A percentile compares a stretch with the other conserved stretches of the same genome.
phyloP scores from a whole-genome alignment of 2,888 invertebrate genomes.

The Micoletzkya japonica region DNA sequence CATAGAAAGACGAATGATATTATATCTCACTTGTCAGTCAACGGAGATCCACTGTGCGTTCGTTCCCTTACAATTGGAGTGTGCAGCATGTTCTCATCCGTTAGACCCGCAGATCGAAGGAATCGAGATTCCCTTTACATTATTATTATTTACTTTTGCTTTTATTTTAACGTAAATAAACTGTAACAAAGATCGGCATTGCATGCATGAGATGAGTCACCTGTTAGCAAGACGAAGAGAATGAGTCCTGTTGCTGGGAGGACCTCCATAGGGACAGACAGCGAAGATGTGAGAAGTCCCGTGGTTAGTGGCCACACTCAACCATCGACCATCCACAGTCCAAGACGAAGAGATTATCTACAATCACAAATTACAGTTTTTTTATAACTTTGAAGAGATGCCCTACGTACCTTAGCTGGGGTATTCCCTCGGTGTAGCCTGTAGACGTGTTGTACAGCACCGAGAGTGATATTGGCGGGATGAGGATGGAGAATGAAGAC shows the following conservation, averaged over 20 bases:
- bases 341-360: conserved; percentile 82
- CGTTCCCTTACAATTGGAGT: not conserved
- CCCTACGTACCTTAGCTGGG: conserved; percentile 78
- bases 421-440: conserved; percentile 92
- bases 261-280: conserved; percentile 82
- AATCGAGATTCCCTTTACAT: conserved; percentile 70
- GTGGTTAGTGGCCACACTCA: conserved; percentile 84
- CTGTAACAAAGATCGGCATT: too few relatives aligned
- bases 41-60: conserved; percentile 27
- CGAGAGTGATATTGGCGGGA: conserved; percentile 79
- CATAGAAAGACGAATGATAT: not conserved
- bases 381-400: not conserved
- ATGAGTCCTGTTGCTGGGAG: conserved; percentile 87
- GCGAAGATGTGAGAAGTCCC: conserved; percentile 98
- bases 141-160: too few relatives aligned
- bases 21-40: conserved; percentile 14
- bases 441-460: conserved; percentile 82
- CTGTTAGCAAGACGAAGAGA: conserved; percentile 92
- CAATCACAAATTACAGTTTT: conserved; percentile 30
- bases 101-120: conserved; percentile 91
- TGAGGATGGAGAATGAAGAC: conserved; percentile 91
- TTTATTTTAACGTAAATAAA: too few relatives aligned
- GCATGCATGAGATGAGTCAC: too few relatives aligned
- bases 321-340: conserved; percentile 89
- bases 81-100: conserved; percentile 53